A percentile compares a stretch with the other conserved stretches of the same genome.
These are phyloP conservation scores for Epinephelus moara DNA, from an alignment of 2,113 vertebrate species.

Conservation along the genomic window DNA sequence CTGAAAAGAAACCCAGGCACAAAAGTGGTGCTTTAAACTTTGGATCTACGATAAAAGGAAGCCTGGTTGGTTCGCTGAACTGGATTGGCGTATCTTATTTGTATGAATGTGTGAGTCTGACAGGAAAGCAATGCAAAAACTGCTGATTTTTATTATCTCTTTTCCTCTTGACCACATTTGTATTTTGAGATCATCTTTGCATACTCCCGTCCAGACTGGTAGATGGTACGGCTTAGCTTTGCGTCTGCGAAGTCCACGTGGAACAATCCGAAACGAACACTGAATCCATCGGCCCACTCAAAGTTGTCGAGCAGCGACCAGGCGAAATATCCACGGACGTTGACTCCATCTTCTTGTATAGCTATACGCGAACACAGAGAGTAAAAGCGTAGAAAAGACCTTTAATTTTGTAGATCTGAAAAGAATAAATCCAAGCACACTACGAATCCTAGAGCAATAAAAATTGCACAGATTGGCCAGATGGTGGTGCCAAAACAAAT, in stretches of 20 bases:
- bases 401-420: not conserved
- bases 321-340: constrained; percentile 81
- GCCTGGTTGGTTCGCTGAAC: not conserved
- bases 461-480: constrained; percentile 14
- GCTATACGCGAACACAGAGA: constrained; percentile 62
- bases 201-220: constrained; percentile 85
- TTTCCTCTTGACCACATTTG: constrained; percentile 22
- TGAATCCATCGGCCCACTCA: constrained; percentile 86
- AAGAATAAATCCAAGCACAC: not conserved
- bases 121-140: not conserved
- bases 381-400: not conserved
- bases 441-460: not conserved
- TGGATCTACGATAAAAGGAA: not conserved
- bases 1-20: not conserved
- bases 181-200: constrained; percentile 83
- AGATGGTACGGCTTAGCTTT: constrained; percentile 75
- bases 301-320: constrained; percentile 90
- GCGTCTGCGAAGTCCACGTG: constrained; percentile 85
- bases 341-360: constrained; percentile 78
- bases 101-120: not conserved
- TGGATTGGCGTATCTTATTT: not conserved
- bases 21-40: not conserved
- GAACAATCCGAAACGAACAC: constrained; percentile 86
- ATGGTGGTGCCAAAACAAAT: constrained; percentile 28
- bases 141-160: not conserved